Evolutionary conservation across 2,113 vertebrate genomes (phyloP).

Genomic region (Leptodactylus fuscus): DNA sequence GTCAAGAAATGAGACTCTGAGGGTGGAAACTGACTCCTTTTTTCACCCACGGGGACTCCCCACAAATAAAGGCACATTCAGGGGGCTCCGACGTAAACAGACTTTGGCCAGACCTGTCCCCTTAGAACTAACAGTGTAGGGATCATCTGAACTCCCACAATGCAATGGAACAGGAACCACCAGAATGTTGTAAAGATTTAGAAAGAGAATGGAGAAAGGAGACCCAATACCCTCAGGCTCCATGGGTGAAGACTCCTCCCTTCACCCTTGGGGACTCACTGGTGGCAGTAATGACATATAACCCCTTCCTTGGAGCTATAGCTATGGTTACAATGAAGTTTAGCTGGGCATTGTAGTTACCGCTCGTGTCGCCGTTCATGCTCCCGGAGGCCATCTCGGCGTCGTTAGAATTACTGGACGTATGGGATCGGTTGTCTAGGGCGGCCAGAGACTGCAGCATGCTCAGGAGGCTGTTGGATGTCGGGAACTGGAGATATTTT

Average conservation of each 20-base stretch:
- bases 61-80: too few species aligned
- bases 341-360: slow-evolving; percentile 68
- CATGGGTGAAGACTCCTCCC: neutral
- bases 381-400: slow-evolving; percentile 86
- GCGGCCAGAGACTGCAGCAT: slow-evolving; percentile 96
- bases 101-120: too few species aligned
- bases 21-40: too few species aligned
- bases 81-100: too few species aligned
- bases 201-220: too few species aligned
- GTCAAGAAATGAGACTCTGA: too few species aligned
- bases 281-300: neutral
- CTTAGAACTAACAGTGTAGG: too few species aligned
- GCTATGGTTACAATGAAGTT: neutral
- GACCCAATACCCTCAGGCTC: neutral
- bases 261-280: neutral
- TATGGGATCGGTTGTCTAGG: slow-evolving; percentile 90
- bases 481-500: slow-evolving; percentile 97
- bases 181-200: too few species aligned
- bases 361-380: slow-evolving; percentile 91
- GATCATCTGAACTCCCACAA: too few species aligned
- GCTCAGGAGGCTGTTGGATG: slow-evolving; percentile 94
- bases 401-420: slow-evolving; percentile 93
- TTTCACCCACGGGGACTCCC: too few species aligned
- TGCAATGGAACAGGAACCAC: too few species aligned
- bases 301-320: neutral